Conservation (phyloP, 2,113 vertebrate genomes). For the Callospermophilus lateralis region DNA sequence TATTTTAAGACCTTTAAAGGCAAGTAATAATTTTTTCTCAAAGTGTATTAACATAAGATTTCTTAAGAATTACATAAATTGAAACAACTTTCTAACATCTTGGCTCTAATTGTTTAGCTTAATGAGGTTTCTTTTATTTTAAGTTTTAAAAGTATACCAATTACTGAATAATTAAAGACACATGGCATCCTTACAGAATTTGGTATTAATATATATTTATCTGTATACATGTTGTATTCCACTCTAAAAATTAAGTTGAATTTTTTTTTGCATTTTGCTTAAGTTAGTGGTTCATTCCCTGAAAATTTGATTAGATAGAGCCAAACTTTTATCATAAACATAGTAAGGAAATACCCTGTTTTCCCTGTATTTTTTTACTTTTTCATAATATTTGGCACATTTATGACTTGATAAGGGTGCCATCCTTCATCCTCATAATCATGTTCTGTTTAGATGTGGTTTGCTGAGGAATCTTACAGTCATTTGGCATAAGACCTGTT, state of each 20-base stretch:
- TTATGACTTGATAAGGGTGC: not conserved
- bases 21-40: not conserved
- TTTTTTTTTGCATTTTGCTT: constrained; percentile 19
- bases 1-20: not conserved
- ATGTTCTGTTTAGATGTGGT: not conserved
- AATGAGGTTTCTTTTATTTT: not conserved
- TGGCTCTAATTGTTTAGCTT: not conserved
- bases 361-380: not conserved
- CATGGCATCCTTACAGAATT: not conserved
- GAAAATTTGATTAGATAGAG: not conserved
- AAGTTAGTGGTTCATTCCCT: not conserved
- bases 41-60: not conserved
- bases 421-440: not conserved
- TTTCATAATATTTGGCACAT: not conserved
- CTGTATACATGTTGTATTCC: not conserved
- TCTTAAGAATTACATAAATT: not conserved
- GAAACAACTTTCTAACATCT: not conserved
- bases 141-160: not conserved
- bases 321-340: not conserved
- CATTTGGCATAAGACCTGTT: not conserved
- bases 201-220: not conserved
- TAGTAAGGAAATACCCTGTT: not conserved
- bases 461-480: not conserved
- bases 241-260: not conserved
- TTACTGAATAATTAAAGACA: not conserved